Evolutionary conservation across 2,888 invertebrate species (phyloP).

Genomic region (Helicoverpa assulta): DNA sequence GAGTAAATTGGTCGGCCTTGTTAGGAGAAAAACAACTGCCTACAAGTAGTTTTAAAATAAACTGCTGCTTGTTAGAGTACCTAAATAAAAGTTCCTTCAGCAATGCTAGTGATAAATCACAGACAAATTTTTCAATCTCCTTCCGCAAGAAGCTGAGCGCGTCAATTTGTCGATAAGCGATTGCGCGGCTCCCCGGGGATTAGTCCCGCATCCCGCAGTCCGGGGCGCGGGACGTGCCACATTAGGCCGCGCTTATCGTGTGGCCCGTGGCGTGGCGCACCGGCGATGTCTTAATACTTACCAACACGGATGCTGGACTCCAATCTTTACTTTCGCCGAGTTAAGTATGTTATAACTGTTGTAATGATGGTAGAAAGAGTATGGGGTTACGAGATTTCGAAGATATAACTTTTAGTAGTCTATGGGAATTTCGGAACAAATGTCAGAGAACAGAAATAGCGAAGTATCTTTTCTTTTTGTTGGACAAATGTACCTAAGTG

Average conservation of each 20-base stretch:
- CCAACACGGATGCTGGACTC: background rate
- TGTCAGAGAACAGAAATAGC: background rate
- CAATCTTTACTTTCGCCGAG: constrained; percentile 18
- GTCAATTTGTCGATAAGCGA: constrained; percentile 65
- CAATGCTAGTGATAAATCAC: constrained; percentile 23
- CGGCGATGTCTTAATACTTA: constrained; percentile 47
- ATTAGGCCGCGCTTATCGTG: constrained; percentile 60
- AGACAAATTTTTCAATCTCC: constrained; percentile 48
- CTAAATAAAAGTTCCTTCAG: background rate
- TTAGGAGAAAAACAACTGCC: no score
- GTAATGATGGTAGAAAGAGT: background rate
- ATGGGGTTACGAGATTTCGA: background rate
- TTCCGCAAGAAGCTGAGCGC: constrained; percentile 33
- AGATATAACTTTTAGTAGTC: background rate
- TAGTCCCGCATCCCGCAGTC: constrained; percentile 52
- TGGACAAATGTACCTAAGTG: background rate
- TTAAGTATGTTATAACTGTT: background rate
- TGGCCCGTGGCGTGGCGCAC: constrained; percentile 19
- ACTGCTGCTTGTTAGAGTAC: background rate
- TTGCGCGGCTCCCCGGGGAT: constrained; percentile 58
- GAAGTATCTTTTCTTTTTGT: background rate
- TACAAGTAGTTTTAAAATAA: background rate
- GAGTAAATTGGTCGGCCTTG: no score
- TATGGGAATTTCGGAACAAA: background rate
- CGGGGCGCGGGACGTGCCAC: constrained; percentile 37